These are phyloP conservation scores for Dicaeum eximium DNA, from an alignment of 2,113 vertebrate genomes.

Conservation along the genomic window DNA sequence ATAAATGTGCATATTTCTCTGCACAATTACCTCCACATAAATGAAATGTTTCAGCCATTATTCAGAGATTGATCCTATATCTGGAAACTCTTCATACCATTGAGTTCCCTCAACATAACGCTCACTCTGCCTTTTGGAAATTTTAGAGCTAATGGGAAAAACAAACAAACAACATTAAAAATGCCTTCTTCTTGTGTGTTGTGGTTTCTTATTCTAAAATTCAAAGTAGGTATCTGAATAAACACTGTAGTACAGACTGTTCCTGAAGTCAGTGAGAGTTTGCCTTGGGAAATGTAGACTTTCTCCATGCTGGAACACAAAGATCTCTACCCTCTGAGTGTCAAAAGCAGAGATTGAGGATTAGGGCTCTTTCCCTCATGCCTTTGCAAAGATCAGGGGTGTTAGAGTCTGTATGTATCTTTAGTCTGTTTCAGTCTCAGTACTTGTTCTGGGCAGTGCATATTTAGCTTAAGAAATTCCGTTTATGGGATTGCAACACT, in stretches of 20 bases:
- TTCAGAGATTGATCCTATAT: background rate
- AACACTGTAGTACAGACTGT: background rate
- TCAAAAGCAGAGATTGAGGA: background rate
- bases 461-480: background rate
- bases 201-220: background rate
- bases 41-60: background rate
- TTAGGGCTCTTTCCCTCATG: background rate
- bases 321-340: background rate
- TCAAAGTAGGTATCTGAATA: background rate
- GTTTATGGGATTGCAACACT: background rate
- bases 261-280: background rate
- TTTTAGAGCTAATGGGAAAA: background rate
- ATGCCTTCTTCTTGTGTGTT: fast-evolving
- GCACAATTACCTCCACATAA: background rate
- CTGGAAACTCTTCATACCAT: background rate
- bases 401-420: background rate
- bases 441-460: background rate
- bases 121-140: background rate
- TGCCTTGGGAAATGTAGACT: fast-evolving
- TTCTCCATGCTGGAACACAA: background rate
- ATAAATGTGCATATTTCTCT: background rate
- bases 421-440: background rate
- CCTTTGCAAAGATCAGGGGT: background rate
- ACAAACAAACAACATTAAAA: background rate
- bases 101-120: background rate